Evolutionary conservation across 30 jellyfish, hydroid and myxozoan genomes (phyloP), one percentile per base, ranked within the genome.

Genomic region (Aurelia aurita): DNA sequence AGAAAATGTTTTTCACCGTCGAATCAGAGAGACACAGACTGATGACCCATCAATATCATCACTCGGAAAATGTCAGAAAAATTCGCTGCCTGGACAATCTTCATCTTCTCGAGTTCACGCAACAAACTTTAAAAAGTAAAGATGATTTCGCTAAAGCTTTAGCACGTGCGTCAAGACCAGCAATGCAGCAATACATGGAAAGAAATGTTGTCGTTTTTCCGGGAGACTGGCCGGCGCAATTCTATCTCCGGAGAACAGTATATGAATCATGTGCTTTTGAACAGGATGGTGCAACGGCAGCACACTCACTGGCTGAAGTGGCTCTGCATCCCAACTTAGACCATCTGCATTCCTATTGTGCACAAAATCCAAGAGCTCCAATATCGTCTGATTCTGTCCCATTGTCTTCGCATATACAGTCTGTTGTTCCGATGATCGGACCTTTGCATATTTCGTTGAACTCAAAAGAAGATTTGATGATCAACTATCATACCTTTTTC

Each of bases 141-240:
- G 77, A 64, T n/a, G 28, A 64, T 19, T 64, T 64, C 53, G 54
- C 22, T 21, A 21, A 26, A 49, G 77, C 77, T n/a, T 22, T 64
- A 31, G 31, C 22, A 5, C n/a, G n/a, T n/a, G n/a, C n/a, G n/a
- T n/a, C 16, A 20, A 16, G n/a, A n/a, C n/a, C n/a, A n/a, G n/a
- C 23, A 15, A 22, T 64, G 46, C 77, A 31, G 19, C 13, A 51
- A 51, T 51, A 51, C 19, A 51, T 51, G 62, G 19, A 51, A 51
- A 51, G 19, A 11, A 51, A 11, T 13, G 16, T 51, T 13, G 69
- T 58, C 31, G 53, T 64, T 16, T 27, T 64, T 34, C 23, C 77
- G 16, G 77, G 77, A 26, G 77, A 64, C 28, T 64, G 53, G 77
- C 77, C 77, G 10, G 77, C 77, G 53, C 77, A 64, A 49, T 64